These are phyloP conservation scores for Psammodynastes pulverulentus DNA, from an alignment of 2,113 vertebrate genomes.

Conservation along the genomic window DNA sequence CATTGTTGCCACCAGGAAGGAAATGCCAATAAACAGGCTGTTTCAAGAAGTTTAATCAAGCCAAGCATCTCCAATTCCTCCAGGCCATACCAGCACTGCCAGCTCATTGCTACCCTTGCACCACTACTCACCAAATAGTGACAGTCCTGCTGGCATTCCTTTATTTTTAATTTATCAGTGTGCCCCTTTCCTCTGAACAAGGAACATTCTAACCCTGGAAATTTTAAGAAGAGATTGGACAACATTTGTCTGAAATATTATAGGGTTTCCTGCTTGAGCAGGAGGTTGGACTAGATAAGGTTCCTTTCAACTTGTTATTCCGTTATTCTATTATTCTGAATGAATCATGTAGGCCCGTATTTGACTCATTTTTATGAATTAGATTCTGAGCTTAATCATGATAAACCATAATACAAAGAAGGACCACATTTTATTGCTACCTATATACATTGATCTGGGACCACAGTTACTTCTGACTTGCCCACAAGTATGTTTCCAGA, in stretches of 20 bases:
- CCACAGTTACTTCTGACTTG: not conserved
- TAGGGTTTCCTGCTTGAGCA: not conserved
- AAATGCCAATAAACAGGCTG: not conserved
- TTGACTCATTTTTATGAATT: not conserved
- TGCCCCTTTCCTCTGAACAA: not conserved
- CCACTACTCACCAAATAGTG: not conserved
- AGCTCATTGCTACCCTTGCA: not conserved
- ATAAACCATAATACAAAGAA: not conserved
- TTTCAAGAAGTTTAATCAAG: too few species aligned
- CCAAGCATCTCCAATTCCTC: not conserved
- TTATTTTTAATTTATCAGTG: not conserved
- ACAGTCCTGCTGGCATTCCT: not conserved
- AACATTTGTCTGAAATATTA: not conserved
- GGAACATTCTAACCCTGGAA: too few species aligned
- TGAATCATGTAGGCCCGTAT: not conserved
- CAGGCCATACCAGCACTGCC: not conserved
- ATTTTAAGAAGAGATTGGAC: not conserved
- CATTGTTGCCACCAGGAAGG: not conserved
- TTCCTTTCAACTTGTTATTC: not conserved
- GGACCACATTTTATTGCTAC: not conserved
- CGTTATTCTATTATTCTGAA: not conserved
- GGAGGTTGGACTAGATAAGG: not conserved
- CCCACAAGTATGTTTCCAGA: not conserved
- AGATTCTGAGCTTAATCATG: not conserved
- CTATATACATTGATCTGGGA: not conserved